phyloP scores from a whole-genome alignment of 2,888 invertebrate genomes.

The Tachina fera region DNA sequence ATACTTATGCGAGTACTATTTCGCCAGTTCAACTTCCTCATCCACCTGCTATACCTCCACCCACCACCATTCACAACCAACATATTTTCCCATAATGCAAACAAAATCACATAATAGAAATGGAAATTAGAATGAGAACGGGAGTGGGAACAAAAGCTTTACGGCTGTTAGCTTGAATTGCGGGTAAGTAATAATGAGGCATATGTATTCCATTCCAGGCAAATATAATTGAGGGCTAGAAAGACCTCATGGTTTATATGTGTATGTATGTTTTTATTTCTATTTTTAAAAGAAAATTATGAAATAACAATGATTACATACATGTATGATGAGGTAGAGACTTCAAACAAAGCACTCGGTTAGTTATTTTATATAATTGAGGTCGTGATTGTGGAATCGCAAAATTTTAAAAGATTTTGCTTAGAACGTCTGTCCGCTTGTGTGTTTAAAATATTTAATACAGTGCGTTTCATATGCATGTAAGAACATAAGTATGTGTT shows the following conservation, averaged over 20 bases:
- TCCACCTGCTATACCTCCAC: not conserved
- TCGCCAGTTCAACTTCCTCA: not conserved
- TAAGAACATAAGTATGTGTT: not conserved
- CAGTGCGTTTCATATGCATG: not conserved
- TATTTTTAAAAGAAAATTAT: constrained; percentile 20
- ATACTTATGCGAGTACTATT: not conserved
- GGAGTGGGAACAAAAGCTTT: constrained; percentile 18
- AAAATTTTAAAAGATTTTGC: not conserved
- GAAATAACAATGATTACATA: constrained; percentile 18
- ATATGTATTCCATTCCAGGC: constrained; percentile 36
- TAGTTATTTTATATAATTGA: constrained; percentile 13
- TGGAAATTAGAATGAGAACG: constrained; percentile 24
- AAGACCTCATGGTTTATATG: not conserved
- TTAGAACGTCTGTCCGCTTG: not conserved
- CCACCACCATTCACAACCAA: constrained; percentile 1
- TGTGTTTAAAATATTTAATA: not conserved
- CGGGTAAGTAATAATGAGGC: constrained; percentile 43
- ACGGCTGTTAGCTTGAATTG: constrained; percentile 51
- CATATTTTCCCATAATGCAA: constrained; percentile 27
- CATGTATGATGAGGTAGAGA: not conserved
- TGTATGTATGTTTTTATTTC: not conserved
- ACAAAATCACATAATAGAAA: not conserved
- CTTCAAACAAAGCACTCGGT: not conserved
- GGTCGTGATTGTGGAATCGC: not conserved
- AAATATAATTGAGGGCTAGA: constrained; percentile 8